Conservation (phyloP, 2,797 vertebrate genomes). For the Enteromius paludinosus region DNA sequence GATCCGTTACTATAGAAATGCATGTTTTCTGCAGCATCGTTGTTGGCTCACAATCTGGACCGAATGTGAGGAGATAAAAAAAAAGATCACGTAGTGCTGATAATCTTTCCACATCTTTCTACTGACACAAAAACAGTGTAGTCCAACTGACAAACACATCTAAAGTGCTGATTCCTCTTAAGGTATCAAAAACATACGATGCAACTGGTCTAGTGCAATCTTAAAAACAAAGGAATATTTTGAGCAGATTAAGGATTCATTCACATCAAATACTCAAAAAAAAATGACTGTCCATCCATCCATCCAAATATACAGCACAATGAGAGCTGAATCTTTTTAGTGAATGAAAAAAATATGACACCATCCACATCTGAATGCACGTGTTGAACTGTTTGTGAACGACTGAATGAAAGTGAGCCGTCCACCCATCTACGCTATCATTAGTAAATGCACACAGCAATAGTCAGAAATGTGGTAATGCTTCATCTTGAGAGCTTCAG, state of each 20-base stretch:
- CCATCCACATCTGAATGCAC: not conserved
- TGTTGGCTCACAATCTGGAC: not conserved
- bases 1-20: not conserved
- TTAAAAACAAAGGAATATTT: not conserved
- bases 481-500: not conserved
- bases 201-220: not conserved
- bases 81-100: not conserved
- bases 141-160: not conserved
- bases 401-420: not conserved
- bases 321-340: not conserved
- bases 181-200: not conserved
- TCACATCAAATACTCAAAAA: not conserved
- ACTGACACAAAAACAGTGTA: not conserved
- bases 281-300: not conserved
- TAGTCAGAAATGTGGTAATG: conserved; percentile 26
- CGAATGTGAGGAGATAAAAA: not conserved
- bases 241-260: not conserved
- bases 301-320: not conserved
- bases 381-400: not conserved
- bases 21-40: not conserved
- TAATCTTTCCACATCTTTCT: conserved; percentile 7
- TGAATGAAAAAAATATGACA: not conserved
- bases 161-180: not conserved
- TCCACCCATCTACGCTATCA: not conserved
- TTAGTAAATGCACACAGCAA: not conserved